Evolutionary conservation across 2,888 invertebrate species (phyloP), one percentile per base, ranked within the genome.

Genomic region (Drosophila recens): DNA sequence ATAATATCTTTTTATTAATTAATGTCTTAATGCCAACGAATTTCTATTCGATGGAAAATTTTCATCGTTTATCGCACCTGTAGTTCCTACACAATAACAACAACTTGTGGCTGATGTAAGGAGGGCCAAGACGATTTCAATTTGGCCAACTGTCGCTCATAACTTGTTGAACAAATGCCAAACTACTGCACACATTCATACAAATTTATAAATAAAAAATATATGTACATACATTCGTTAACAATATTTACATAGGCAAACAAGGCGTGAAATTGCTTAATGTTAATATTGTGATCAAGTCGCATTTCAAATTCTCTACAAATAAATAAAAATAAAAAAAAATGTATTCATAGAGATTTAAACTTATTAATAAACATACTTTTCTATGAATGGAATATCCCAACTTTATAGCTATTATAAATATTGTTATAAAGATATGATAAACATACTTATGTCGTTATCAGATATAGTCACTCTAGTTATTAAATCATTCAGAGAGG

Each of bases 161-260:
- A 67, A 67, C 62, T 67, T 79, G 68, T 77, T 76, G 73, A 82
- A 58, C 57, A 51, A 36, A 51, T 71, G 84, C 69, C 82, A 82
- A 82, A 67, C 48, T 58, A 45, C 61, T 58, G 34, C 34, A 71
- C 61, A 68, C 36, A 45, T 34, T 59, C 34, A 23, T 49, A 42
- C 45, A 63, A n/a, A 56, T 15, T 23, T 33, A 36, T 56, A 63
- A 54, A 64, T 63, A 62, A 42, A 63, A 43, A 62, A 62, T 48
- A 59, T 52, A 57, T 3, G 53, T 13, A 61, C 6, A 36, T 51
- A 46, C 36, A 46, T 46, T 46, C 57, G 38, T 46, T 46, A 65
- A 64, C 57, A 75, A 57, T 75, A 53, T 72, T 67, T 57, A 64
- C 36, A 48, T 48, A 43, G n/a, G 48, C 42, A 72, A 79, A 76